phyloP scores from a whole-genome alignment of 2,888 invertebrate species.

The Pollenia angustigena region DNA sequence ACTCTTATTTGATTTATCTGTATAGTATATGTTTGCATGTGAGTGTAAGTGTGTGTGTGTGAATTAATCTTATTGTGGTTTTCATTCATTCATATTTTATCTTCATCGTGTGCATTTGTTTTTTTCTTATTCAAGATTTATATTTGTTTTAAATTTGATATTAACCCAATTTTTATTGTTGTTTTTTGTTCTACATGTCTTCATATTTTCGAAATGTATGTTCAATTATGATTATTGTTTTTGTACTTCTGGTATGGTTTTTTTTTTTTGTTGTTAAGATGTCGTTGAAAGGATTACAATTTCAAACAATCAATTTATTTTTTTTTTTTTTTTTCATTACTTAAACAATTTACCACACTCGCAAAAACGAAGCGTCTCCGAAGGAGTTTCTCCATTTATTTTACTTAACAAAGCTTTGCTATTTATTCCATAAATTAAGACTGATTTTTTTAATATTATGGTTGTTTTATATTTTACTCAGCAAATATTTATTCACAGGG shows the following conservation, averaged over 20 bases:
- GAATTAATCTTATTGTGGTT: constrained; percentile 58
- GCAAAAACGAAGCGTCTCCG: neutral
- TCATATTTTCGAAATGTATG: constrained; percentile 4
- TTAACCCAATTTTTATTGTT: constrained; percentile 40
- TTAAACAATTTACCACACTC: neutral
- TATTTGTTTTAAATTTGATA: constrained; percentile 40
- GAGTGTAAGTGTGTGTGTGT: neutral
- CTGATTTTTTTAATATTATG: neutral
- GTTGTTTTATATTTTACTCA: neutral
- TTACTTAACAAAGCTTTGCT: neutral
- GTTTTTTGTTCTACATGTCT: neutral
- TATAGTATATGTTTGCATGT: neutral
- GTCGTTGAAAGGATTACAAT: constrained; percentile 49
- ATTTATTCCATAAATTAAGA: constrained; percentile 32
- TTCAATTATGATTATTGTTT: constrained; percentile 56
- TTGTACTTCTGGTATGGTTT: constrained; percentile 10
- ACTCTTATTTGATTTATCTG: constrained; percentile 47
- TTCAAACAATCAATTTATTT: constrained; percentile 51
- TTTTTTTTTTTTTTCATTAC: constrained; percentile 11
- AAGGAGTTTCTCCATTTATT: neutral
- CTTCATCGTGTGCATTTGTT: constrained; percentile 37
- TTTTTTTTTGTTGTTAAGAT: neutral
- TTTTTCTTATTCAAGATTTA: constrained; percentile 8
- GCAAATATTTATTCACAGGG: constrained; percentile 2
- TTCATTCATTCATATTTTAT: constrained; percentile 49